Base-by-base conservation (phyloP, 2,888 invertebrate species). In the Cantharis nigra region DNA sequence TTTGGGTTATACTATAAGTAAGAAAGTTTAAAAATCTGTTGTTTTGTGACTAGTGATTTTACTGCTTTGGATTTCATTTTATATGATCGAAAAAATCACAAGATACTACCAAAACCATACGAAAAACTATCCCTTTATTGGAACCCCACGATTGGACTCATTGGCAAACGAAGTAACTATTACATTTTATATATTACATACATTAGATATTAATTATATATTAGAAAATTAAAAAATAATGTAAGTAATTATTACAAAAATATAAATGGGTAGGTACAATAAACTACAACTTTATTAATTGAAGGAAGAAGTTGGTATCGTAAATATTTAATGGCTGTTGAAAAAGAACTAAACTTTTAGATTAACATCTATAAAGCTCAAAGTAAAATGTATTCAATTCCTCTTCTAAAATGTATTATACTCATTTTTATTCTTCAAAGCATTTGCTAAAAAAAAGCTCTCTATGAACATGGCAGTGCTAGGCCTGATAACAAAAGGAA, bases 231-330 rank as follows among this genome's bases (percentile, higher is more conserved):
- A 20, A 20, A 3, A 20, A 3, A 20, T 20, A 1, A 20, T 20
- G 20, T 20, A 4, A 23, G 5, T 23, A 5, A 26, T 26, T 33
- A 33, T n/a, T 33, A 3, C 1, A 33, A 13, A 33, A 13, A 13
- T 33, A 33, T 33, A 13, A 33, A 3, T 13, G 3, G 0, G 13
- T 33, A 13, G 11, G 5, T 33, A 33, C 0, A 13, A 33, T 13
- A 33, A 13, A 13, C 4, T 33, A 33, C 13, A 13, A 33, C 13
- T 13, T 4, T n/a, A 13, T 33, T 33, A 33, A 33, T 33, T 33
- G n/a, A n/a, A 49, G n/a, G 3, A n/a, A 83, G 82, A 83, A 84
- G n/a, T n/a, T 49, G n/a, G n/a, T 49, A 7, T 33, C 13, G 49
- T n/a, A n/a, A 49, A 49, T 49, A 49, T n/a, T 49, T 49, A n/a